Percentiles rank a stretch among this genome's conserved stretches.
phyloP scores from a whole-genome alignment of 1,140 invertebrate genomes.

The Drosophila auraria region DNA sequence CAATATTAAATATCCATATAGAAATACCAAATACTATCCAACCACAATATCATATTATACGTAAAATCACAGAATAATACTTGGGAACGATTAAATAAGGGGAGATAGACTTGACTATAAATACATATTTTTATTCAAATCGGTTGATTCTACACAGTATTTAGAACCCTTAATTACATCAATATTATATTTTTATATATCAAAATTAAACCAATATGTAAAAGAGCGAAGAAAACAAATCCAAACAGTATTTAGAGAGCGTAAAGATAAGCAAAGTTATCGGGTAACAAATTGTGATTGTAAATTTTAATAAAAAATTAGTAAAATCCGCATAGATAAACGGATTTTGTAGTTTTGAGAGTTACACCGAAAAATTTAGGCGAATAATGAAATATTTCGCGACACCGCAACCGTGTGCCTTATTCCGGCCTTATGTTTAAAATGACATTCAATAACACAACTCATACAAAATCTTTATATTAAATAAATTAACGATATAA shows the following conservation, averaged over 20 bases:
- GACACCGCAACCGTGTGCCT: constrained; percentile 72
- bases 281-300: constrained; percentile 70
- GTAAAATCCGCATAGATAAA: constrained; percentile 16
- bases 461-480: constrained; percentile 20
- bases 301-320: constrained; percentile 48
- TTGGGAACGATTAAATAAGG: neutral
- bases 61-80: neutral
- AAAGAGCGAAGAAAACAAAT: constrained; percentile 3
- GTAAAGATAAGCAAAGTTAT: constrained; percentile 34
- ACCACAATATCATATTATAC: constrained; percentile 2
- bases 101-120: neutral
- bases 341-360: constrained; percentile 16
- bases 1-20: neutral
- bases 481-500: neutral
- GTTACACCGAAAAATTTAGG: constrained; percentile 31
- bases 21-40: constrained; percentile 4
- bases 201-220: constrained; percentile 1
- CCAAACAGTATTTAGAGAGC: constrained; percentile 48
- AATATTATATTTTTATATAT: constrained; percentile 47
- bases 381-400: constrained; percentile 40
- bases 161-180: neutral
- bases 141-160: constrained; percentile 2
- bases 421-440: constrained; percentile 79
- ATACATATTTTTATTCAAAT: neutral
- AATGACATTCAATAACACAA: constrained; percentile 62